These are phyloP conservation scores for Rotaria sp. DNA, from an alignment of 2,888 invertebrate genomes.

Conservation along the genomic window DNA sequence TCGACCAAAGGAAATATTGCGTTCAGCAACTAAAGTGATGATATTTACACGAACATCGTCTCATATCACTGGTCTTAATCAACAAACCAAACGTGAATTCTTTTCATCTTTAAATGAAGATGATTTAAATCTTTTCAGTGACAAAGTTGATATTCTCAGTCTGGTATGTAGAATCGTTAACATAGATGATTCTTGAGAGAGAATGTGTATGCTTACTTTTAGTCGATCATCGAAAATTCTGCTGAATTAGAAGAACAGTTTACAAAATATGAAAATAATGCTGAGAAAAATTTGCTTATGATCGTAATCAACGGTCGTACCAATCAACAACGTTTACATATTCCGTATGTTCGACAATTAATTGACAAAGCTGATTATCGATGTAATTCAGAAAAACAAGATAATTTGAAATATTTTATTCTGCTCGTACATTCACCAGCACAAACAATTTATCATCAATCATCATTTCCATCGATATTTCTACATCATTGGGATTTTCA, in stretches of 20 bases:
- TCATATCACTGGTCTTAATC: neutral
- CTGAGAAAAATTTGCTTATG: neutral
- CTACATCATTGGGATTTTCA: neutral
- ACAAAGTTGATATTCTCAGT: neutral
- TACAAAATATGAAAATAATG: neutral
- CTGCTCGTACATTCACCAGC: neutral
- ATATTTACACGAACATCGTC: conserved; percentile 4
- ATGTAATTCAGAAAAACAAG: neutral
- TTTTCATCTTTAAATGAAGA: neutral
- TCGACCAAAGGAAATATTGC: neutral
- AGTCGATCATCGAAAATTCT: neutral
- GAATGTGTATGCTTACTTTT: neutral
- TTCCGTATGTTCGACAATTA: neutral
- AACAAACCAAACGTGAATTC: neutral
- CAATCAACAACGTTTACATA: neutral
- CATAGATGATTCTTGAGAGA: neutral
- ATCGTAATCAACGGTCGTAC: neutral
- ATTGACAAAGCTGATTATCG: neutral
- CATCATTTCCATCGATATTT: neutral
- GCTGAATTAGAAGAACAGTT: neutral
- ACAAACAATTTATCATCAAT: conserved; percentile 3
- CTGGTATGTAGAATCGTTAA: neutral
- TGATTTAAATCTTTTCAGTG: neutral
- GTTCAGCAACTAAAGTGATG: neutral
- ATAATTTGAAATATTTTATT: neutral